Evolutionary conservation across 2,797 vertebrate genomes (phyloP).

Genomic region (Prunella strophiata): DNA sequence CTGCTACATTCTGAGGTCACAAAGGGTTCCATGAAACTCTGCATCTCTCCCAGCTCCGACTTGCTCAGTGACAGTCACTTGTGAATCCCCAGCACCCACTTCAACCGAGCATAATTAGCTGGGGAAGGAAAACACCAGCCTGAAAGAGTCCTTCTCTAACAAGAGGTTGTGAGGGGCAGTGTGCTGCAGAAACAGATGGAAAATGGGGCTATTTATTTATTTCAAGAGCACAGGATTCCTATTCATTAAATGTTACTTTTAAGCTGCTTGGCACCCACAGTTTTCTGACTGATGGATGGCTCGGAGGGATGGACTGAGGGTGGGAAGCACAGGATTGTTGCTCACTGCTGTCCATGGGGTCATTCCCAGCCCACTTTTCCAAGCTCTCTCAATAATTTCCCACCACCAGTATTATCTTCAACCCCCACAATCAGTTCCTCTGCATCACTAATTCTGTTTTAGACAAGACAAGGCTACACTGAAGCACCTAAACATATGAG

Average conservation of each 20-base stretch:
- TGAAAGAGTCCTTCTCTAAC: background rate
- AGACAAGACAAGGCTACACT: background rate
- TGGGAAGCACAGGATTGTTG: background rate
- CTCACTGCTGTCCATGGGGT: background rate
- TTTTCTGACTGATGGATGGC: background rate
- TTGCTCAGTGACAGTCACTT: slow-evolving; percentile 44
- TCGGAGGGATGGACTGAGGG: background rate
- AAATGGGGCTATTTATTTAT: background rate
- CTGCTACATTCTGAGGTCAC: slow-evolving; percentile 72
- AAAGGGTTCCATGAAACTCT: background rate
- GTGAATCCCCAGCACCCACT: slow-evolving; percentile 17
- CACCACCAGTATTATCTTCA: background rate
- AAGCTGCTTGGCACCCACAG: background rate
- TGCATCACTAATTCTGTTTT: background rate
- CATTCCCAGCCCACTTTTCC: background rate
- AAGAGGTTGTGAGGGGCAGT: background rate
- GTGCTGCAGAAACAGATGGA: background rate
- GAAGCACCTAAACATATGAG: background rate
- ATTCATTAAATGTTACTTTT: background rate
- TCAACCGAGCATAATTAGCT: background rate
- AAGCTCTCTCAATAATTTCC: background rate
- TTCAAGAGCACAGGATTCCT: background rate
- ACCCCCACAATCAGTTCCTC: background rate
- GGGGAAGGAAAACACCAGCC: background rate
- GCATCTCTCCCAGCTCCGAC: slow-evolving; percentile 37